Percentiles rank a stretch among this genome's conserved stretches.
These are phyloP conservation scores for Martes flavigula DNA, from an alignment of 2,797 vertebrate species.

Conservation along the genomic window DNA sequence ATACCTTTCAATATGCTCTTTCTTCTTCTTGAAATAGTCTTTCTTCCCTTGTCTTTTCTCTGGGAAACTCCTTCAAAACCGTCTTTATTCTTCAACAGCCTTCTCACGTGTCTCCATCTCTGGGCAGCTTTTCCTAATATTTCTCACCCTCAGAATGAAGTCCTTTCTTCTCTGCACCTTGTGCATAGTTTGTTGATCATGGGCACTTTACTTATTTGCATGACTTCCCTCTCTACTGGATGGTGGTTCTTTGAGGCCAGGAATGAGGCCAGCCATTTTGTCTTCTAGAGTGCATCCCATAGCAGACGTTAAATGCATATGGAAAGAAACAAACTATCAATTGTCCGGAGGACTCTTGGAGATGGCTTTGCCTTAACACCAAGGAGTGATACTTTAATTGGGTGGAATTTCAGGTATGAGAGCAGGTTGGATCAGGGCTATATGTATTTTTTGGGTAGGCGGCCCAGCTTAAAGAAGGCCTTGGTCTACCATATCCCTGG, in stretches of 20 bases:
- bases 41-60: neutral
- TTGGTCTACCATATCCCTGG: neutral
- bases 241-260: neutral
- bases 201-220: neutral
- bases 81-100: neutral
- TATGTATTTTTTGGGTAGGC: neutral
- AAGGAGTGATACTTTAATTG: neutral
- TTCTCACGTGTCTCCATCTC: neutral
- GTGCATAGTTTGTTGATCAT: neutral
- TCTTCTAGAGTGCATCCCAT: neutral
- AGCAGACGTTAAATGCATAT: neutral
- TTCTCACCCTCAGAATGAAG: neutral
- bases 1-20: neutral
- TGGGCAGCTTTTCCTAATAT: neutral
- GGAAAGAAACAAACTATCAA: neutral
- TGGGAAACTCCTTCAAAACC: neutral
- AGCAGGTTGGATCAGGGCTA: neutral
- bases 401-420: neutral
- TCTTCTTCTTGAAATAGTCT: neutral
- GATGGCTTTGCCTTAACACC: neutral
- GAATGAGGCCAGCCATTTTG: neutral
- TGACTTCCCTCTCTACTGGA: neutral
- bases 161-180: neutral
- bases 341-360: neutral
- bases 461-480: neutral